Percentiles rank a stretch among this genome's conserved stretches.
phyloP scores from a whole-genome alignment of 2,113 vertebrate genomes.

The Rhinoptilus africanus region DNA sequence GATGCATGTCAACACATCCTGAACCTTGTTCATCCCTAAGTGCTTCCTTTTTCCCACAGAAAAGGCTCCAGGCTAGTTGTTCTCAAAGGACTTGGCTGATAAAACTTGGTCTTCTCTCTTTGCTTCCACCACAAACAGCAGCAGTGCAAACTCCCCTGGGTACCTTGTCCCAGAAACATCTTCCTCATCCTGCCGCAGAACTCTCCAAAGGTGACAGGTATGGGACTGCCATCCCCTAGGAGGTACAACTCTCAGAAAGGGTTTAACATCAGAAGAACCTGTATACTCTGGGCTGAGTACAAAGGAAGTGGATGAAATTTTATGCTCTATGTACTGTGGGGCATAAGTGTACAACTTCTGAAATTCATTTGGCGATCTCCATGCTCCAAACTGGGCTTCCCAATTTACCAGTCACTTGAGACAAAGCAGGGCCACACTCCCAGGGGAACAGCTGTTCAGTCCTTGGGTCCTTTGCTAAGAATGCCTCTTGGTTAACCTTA shows the following conservation, averaged over 20 bases:
- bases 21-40: neutral
- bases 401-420: neutral
- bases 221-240: neutral
- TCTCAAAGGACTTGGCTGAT: neutral
- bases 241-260: neutral
- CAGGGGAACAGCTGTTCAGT: neutral
- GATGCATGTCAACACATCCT: neutral
- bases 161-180: neutral
- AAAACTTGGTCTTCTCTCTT: neutral
- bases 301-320: neutral
- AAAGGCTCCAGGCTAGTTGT: neutral
- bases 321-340: neutral
- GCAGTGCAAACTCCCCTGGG: neutral
- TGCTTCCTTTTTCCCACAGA: neutral
- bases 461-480: neutral
- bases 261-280: neutral
- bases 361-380: neutral
- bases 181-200: neutral
- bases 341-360: neutral
- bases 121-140: neutral
- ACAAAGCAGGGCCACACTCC: neutral
- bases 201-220: neutral
- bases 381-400: neutral
- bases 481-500: neutral
- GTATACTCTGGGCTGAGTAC: neutral